phyloP scores from a whole-genome alignment of 2,888 invertebrate genomes.

The Tetrapedia diversipes region DNA sequence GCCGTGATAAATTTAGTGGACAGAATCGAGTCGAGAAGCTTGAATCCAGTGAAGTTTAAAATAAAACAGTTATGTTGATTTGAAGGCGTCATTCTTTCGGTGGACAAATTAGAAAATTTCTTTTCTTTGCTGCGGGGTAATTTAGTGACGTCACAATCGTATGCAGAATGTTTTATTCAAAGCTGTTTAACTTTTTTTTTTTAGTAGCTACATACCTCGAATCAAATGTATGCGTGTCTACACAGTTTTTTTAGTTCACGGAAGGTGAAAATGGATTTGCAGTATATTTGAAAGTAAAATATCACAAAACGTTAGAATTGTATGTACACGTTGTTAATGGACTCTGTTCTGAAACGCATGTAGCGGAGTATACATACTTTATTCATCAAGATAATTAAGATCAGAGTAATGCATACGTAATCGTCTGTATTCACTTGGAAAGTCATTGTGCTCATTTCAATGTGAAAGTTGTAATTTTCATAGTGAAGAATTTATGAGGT shows the following conservation, averaged over 20 bases:
- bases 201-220: conserved; percentile 22
- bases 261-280: background rate
- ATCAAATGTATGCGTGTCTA: conserved; percentile 23
- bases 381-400: background rate
- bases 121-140: background rate
- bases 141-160: conserved; percentile 9
- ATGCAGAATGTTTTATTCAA: conserved; percentile 42
- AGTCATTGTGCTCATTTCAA: background rate
- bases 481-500: conserved; percentile 17
- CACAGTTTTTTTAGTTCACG: conserved; percentile 13
- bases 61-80: too few relatives aligned
- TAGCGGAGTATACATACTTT: background rate
- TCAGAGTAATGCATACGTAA: background rate
- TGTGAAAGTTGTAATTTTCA: background rate
- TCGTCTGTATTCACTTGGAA: background rate
- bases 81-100: too few relatives aligned
- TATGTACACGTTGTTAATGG: conserved; percentile 2
- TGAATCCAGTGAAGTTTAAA: too few relatives aligned
- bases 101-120: too few relatives aligned
- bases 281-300: conserved; percentile 34
- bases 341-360: background rate
- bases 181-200: conserved; percentile 32
- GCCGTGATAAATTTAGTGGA: too few relatives aligned
- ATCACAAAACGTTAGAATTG: background rate
- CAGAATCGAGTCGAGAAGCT: too few relatives aligned